phyloP scores from a whole-genome alignment of 1,140 invertebrate species.

The Drosophila baimaii region DNA sequence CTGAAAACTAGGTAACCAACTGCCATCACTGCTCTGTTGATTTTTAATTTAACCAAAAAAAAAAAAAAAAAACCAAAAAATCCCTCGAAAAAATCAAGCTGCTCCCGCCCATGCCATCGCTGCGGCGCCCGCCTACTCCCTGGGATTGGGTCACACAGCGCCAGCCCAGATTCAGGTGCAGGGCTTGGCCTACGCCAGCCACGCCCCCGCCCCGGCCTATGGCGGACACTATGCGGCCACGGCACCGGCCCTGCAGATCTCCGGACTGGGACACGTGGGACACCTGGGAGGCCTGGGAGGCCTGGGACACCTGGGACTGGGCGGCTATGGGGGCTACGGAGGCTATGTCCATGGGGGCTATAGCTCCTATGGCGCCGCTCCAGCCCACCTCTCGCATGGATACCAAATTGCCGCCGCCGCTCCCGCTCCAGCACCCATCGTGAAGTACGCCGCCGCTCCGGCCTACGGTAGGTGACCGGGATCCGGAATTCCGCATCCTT shows the following conservation, averaged over 20 bases:
- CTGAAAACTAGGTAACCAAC: neutral
- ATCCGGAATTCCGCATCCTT: neutral
- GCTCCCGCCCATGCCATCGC: conserved; percentile 52
- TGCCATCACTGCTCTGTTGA: conserved; percentile 47
- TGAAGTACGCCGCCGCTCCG: conserved; percentile 77
- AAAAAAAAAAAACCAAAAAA: conserved; percentile 17
- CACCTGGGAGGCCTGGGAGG: conserved; percentile 22
- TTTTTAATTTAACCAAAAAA: conserved; percentile 53
- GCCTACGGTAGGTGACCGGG: conserved; percentile 74
- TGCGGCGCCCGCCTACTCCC: conserved; percentile 61
- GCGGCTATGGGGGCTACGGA: conserved; percentile 50
- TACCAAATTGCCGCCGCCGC: conserved; percentile 48
- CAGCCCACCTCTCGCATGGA: conserved; percentile 62
- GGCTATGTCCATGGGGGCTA: conserved; percentile 56
- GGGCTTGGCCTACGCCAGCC: conserved; percentile 54
- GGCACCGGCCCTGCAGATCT: conserved; percentile 69
- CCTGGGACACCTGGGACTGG: conserved; percentile 24
- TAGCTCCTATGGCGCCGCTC: conserved; percentile 50
- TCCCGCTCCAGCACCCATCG: conserved; percentile 68
- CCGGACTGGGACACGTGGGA: conserved; percentile 38
- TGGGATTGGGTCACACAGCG: conserved; percentile 61
- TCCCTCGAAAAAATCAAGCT: conserved; percentile 40
- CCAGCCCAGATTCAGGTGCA: conserved; percentile 69
- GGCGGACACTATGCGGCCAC: conserved; percentile 68
- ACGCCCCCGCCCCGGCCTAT: conserved; percentile 49